phyloP scores from a whole-genome alignment of 2,113 vertebrate genomes.

The Rostratula benghalensis region DNA sequence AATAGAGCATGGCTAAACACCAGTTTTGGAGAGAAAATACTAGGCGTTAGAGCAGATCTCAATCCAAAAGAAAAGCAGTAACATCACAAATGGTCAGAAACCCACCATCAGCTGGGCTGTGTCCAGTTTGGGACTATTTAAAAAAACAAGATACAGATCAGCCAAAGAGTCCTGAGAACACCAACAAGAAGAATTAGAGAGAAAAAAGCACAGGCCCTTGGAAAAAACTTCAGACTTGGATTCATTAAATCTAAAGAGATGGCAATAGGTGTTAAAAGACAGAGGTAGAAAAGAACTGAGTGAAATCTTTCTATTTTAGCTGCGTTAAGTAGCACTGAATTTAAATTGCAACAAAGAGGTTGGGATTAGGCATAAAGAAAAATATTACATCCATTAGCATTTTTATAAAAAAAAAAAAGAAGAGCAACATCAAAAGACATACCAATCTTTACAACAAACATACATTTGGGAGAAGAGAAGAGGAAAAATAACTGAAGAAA shows the following conservation, averaged over 20 bases:
- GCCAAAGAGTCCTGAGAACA: neutral
- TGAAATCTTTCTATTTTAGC: neutral
- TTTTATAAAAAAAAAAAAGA: neutral
- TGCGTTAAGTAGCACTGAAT: neutral
- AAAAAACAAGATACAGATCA: neutral
- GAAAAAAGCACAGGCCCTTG: neutral
- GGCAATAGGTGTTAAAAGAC: neutral
- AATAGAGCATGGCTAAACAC: neutral
- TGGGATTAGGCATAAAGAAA: neutral
- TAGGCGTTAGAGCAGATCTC: neutral
- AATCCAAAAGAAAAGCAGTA: neutral
- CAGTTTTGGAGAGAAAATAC: neutral
- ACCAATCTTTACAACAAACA: neutral
- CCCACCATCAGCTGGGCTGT: neutral
- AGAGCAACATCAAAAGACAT: neutral
- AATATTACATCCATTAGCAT: neutral
- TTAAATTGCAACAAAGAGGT: constrained; percentile 21
- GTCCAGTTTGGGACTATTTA: neutral
- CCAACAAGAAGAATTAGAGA: neutral
- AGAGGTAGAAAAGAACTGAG: neutral
- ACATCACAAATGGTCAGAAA: neutral
- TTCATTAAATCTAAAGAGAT: neutral
- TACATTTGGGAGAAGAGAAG: neutral
- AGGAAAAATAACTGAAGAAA: neutral
- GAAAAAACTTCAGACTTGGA: neutral